Evolutionary conservation across 2,797 vertebrate species (phyloP), one percentile per base, ranked within the genome.

Genomic region (Xiphophorus birchmanni): DNA sequence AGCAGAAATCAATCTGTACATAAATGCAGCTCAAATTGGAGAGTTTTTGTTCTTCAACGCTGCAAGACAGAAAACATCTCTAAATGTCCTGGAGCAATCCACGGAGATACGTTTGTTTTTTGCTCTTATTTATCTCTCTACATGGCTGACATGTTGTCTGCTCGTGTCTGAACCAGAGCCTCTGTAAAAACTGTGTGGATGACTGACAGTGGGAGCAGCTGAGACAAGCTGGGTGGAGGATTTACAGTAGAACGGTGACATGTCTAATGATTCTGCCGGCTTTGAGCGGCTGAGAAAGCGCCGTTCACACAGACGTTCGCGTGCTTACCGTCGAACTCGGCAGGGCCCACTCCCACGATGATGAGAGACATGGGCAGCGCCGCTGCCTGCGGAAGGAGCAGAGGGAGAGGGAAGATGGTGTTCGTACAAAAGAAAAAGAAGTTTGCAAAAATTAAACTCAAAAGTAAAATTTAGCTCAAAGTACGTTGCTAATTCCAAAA

Each of bases 321-420:
- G 12, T 40, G 65, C 82, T 97, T 91, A 99, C 98, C 98, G 81
- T 98, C 97, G 94, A 99, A 99, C 92, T 99, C 97, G 85, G 98
- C 98, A 0, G 98, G 98, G 72, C 98, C 98, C 76, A 99, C 98
- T 86, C 98, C 98, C 1, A 99, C 97, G 0, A 99, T 99, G 78
- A 99, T 99, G 88, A 99, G 97, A 47, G 98, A 99, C 96, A 99
- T 96, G 29, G 98, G 98, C 77, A 99, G 94, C 1, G 96, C 92
- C 0, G 98, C 96, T 40, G 97, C 98, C 98, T 99, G 91, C 54
- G 72, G 11, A 82, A 63, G 75, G 63, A 52, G 79, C 18, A 86
- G 44, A 63, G 48, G 60, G 58, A 72, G 44, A 63, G 48, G 60
- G 58, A 72, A 78, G 3, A 71, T 1, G 2, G 32, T 65, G 35